Base-by-base conservation (phyloP, 2,113 vertebrate genomes). In the Stigmatopora argus region DNA sequence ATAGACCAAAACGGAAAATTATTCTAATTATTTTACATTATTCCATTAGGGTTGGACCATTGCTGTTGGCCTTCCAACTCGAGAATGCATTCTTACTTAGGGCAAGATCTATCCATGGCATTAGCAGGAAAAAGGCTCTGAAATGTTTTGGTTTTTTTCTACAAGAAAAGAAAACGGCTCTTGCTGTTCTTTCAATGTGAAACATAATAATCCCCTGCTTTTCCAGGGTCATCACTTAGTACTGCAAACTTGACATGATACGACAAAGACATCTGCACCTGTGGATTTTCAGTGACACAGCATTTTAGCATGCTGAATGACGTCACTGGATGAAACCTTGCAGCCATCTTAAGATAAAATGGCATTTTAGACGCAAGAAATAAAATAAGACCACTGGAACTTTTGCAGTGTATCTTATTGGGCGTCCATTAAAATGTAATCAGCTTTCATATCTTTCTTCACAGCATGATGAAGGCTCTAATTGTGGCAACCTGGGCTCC, bases 401-500 rank as follows among this genome's bases (percentile, higher is more conserved):
- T n/a, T 1, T 51, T 7, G 18, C n/a, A 51, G 9, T n/a, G 17
- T 5, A 19, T 51, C 1, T 19, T 18, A 51, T 51, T n/a, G 10
- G 17, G 18, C 19, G 18, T 51, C n/a, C n/a, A 53, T 26, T 38
- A 60, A 60, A 19, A 60, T 62, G 8, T 62, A 44, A 0, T 61
- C 12, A 41, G n/a, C 17, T 17, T 31, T 8, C n/a, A 31, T 14
- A 0, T 18, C 1, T 70, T 62, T 0, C 64, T 8, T 47, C 68
- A 23, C 70, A 94, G 92, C 93, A 94, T 0, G 93, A 94, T 23
- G 87, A 91, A 62, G 88, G 75, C 47, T 14, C 68, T 4, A 79
- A 91, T 55, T 93, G 92, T 8, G 88, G 87, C 5, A 60, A 69
- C 51, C 82, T 88, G 0, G 83, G 79, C n/a, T 80, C 89, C 1